A percentile compares a stretch with the other conserved stretches of the same genome.
Evolutionary conservation across 2,797 vertebrate species (phyloP).

Genomic region (Sandelia bainsii): DNA sequence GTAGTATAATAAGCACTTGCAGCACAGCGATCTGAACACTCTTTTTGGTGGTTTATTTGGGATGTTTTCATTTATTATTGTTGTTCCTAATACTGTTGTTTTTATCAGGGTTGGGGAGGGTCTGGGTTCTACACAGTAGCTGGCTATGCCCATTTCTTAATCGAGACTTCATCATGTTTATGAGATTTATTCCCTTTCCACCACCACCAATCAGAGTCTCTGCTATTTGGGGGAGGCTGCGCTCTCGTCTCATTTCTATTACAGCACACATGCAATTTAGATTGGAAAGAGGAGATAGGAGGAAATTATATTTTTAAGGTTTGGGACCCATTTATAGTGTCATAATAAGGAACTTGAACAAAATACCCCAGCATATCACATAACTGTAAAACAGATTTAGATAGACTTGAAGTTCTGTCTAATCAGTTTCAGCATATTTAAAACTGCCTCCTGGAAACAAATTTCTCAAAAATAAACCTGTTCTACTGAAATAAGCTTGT

Average conservation of each 20-base stretch:
- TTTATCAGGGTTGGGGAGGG: too few relatives aligned
- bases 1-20: too few relatives aligned
- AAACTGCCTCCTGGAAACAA: conserved; percentile 12
- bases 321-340: conserved; percentile 7
- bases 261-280: not conserved
- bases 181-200: too few relatives aligned
- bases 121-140: too few relatives aligned
- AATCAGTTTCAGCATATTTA: conserved; percentile 10
- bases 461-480: conserved; percentile 30
- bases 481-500: conserved; percentile 12
- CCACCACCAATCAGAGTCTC: too few relatives aligned
- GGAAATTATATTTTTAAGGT: not conserved
- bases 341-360: not conserved
- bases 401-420: conserved; percentile 4
- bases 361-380: conserved; percentile 3
- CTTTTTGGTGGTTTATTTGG: too few relatives aligned
- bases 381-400: conserved; percentile 9
- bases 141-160: too few relatives aligned
- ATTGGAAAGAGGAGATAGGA: not conserved
- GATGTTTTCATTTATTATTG: too few relatives aligned
- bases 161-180: too few relatives aligned
- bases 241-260: not conserved
- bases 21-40: too few relatives aligned
- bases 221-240: too few relatives aligned
- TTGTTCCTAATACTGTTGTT: too few relatives aligned